These are phyloP conservation scores for Gymnocheta viridis DNA, from an alignment of 2,888 invertebrate species.

Conservation along the genomic window DNA sequence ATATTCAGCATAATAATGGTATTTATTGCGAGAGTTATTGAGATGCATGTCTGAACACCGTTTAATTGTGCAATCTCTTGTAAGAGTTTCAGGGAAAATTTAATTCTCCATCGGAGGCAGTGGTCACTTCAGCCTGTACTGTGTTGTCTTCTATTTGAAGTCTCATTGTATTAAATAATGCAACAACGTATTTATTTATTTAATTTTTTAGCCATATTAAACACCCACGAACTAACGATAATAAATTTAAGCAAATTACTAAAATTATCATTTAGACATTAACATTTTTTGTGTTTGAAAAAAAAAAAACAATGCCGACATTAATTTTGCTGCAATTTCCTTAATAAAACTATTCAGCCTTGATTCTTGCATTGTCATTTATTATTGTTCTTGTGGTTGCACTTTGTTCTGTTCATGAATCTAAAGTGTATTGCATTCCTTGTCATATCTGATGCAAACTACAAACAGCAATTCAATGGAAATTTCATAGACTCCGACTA, in stretches of 20 bases:
- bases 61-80: too few species aligned
- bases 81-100: too few species aligned
- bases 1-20: too few species aligned
- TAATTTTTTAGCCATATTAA: background rate
- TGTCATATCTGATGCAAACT: slow-evolving; percentile 60
- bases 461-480: slow-evolving; percentile 54
- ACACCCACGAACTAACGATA: background rate
- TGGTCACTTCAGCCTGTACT: too few species aligned
- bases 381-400: background rate
- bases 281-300: background rate
- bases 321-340: slow-evolving; percentile 39
- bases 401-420: background rate
- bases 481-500: slow-evolving; percentile 54
- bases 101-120: too few species aligned
- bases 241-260: slow-evolving; percentile 26
- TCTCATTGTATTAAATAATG: background rate
- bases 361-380: slow-evolving; percentile 9
- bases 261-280: slow-evolving; percentile 8
- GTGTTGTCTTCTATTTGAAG: too few species aligned
- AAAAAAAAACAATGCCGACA: slow-evolving; percentile 18
- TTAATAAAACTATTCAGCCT: slow-evolving; percentile 53
- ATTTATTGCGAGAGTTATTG: too few species aligned
- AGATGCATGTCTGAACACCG: too few species aligned
- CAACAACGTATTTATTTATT: background rate
- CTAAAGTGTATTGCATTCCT: slow-evolving; percentile 64